Conservation (phyloP, 2,888 invertebrate species). For the Phortica magna region DNA sequence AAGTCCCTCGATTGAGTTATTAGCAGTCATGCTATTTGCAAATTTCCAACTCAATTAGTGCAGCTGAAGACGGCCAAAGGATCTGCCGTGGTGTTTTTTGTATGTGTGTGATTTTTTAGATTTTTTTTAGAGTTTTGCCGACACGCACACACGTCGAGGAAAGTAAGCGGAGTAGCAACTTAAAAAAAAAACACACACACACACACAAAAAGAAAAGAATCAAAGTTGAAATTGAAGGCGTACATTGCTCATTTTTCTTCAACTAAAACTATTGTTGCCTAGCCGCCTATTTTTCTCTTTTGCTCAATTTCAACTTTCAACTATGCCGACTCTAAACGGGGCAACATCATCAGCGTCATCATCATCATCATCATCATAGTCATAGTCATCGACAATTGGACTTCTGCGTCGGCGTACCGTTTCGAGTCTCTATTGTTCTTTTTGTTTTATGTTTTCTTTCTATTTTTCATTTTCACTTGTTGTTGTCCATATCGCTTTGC, state of each 20-base stretch:
- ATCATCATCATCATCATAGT: constrained; percentile 37
- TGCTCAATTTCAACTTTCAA: constrained; percentile 60
- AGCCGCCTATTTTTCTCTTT: constrained; percentile 49
- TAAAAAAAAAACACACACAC: background rate
- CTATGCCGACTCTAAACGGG: constrained; percentile 61
- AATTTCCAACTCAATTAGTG: constrained; percentile 73
- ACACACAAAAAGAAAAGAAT: no score
- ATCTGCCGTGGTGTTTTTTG: constrained; percentile 47
- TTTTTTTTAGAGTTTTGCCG: background rate
- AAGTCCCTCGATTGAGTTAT: constrained; percentile 42
- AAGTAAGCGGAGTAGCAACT: constrained; percentile 23
- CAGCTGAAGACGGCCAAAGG: constrained; percentile 41
- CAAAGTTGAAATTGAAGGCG: constrained; percentile 36
- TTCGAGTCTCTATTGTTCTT: constrained; percentile 58
- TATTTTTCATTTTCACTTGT: background rate
- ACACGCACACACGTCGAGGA: background rate
- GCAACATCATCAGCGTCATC: background rate
- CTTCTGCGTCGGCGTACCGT: constrained; percentile 65
- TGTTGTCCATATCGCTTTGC: constrained; percentile 28
- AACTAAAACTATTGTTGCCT: constrained; percentile 41
- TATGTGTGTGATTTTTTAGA: background rate
- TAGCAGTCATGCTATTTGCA: constrained; percentile 63
- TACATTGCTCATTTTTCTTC: constrained; percentile 38
- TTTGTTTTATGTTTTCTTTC: constrained; percentile 32
- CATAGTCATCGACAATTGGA: constrained; percentile 72